phyloP scores from a whole-genome alignment of 2,888 invertebrate species.

The Himalopsyche kuldschensis region DNA sequence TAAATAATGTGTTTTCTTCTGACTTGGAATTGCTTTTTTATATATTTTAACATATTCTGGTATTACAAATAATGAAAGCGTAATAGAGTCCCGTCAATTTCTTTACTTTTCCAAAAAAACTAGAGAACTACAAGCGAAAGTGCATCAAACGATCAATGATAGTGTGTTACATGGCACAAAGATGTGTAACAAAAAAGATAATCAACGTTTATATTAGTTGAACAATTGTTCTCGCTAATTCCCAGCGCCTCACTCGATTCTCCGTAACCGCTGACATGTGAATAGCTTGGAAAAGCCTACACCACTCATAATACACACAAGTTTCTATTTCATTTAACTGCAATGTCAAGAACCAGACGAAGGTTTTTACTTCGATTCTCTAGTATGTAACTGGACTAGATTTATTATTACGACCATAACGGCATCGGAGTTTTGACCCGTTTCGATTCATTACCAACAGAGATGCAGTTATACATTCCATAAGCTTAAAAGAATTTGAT shows the following conservation, averaged over 20 bases:
- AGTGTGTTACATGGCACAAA: background rate
- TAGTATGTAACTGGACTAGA: slow-evolving; percentile 21
- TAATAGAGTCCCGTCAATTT: background rate
- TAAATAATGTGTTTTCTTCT: no score
- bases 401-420: background rate
- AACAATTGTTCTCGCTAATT: slow-evolving; percentile 25
- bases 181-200: slow-evolving; percentile 1
- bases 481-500: background rate
- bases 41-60: no score
- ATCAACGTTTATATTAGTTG: background rate
- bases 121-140: slow-evolving; percentile 11
- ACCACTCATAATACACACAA: slow-evolving; percentile 27
- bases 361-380: slow-evolving; percentile 7
- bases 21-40: no score
- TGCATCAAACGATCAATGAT: slow-evolving; percentile 11
- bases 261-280: background rate
- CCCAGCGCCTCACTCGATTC: slow-evolving; percentile 22
- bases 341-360: slow-evolving; percentile 34
- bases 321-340: slow-evolving; percentile 37
- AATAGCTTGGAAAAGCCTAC: slow-evolving; percentile 28
- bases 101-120: background rate
- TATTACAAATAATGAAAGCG: background rate
- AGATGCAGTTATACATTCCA: background rate
- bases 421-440: background rate
- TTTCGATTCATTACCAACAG: background rate